Evolutionary conservation across 2,113 vertebrate species (phyloP).

Genomic region (Dipodomys spectabilis): DNA sequence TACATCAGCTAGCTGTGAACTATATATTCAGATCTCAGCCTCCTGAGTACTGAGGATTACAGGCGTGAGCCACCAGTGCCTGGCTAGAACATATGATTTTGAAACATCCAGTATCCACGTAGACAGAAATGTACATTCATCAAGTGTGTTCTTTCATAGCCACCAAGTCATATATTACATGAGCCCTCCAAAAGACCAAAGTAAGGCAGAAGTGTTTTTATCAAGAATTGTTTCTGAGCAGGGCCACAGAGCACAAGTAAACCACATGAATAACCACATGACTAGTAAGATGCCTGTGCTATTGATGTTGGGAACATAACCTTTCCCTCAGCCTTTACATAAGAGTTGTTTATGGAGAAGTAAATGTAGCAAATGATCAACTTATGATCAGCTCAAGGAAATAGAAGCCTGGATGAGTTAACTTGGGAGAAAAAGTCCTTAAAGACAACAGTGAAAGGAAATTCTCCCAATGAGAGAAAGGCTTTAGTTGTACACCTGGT

Average conservation of each 20-base stretch:
- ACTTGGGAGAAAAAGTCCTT: background rate
- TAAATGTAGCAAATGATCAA: no score
- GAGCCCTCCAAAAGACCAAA: background rate
- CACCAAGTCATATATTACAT: background rate
- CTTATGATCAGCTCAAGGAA: no score
- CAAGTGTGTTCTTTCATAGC: background rate
- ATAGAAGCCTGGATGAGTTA: no score
- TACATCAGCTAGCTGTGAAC: no score
- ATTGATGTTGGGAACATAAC: no score
- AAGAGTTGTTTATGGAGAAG: no score
- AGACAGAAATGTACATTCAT: background rate
- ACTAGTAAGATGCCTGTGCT: background rate
- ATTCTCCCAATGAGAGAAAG: background rate
- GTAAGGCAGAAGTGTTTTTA: background rate
- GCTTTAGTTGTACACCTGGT: background rate
- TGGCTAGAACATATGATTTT: background rate
- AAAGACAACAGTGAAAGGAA: background rate
- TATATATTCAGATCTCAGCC: no score
- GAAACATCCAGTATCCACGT: background rate
- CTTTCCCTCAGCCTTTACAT: background rate
- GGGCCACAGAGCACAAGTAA: background rate
- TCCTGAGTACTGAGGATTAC: no score
- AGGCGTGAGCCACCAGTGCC: no score
- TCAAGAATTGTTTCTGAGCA: no score
- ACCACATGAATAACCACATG: background rate